phyloP scores from a whole-genome alignment of 2,797 vertebrate species.

The Sorex maritimensis region DNA sequence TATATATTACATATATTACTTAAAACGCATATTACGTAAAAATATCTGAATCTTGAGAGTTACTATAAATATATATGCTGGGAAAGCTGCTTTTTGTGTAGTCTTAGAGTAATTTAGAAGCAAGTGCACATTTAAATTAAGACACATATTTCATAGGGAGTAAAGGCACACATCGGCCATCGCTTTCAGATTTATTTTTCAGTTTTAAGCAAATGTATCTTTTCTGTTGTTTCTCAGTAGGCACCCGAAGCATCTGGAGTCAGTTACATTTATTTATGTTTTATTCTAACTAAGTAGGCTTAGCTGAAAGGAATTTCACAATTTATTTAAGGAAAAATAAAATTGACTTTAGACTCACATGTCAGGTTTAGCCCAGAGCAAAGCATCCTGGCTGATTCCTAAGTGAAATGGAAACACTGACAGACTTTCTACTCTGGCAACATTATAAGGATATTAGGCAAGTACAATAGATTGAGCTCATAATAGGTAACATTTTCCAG shows the following conservation, averaged over 20 bases:
- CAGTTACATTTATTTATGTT: conserved; percentile 75
- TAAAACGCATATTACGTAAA: conserved; percentile 25
- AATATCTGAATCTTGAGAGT: conserved; percentile 43
- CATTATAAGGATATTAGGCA: conserved; percentile 60
- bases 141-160: not conserved
- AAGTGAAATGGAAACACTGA: conserved; percentile 72
- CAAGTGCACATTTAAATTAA: conserved; percentile 56
- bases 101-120: conserved; percentile 65
- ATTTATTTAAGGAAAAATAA: conserved; percentile 83
- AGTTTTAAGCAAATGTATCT: conserved; percentile 50
- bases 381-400: conserved; percentile 59
- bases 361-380: conserved; percentile 78
- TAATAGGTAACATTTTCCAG: conserved; percentile 74
- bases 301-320: conserved; percentile 78
- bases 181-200: conserved; percentile 67
- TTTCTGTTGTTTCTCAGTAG: conserved; percentile 65
- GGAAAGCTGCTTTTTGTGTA: not conserved
- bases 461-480: conserved; percentile 71
- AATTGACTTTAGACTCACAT: conserved; percentile 62
- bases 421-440: conserved; percentile 33
- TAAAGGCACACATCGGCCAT: not conserved
- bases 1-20: not conserved
- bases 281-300: conserved; percentile 73
- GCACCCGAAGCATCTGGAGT: conserved; percentile 71
- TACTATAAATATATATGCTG: not conserved